phyloP scores from a whole-genome alignment of 2,797 vertebrate genomes.

The Crocodylus rhombifer region DNA sequence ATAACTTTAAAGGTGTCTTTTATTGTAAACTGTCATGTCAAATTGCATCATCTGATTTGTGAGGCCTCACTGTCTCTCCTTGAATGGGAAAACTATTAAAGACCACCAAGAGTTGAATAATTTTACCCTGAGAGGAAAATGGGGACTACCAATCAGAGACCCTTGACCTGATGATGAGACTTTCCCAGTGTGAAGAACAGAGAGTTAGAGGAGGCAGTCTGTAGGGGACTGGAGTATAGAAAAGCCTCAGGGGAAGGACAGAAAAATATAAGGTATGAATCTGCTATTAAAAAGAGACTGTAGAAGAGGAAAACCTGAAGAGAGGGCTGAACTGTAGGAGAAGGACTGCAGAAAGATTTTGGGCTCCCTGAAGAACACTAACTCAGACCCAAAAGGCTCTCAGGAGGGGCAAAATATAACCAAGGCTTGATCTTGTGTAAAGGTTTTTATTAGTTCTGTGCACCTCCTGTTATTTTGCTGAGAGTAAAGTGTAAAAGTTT shows the following conservation, averaged over 20 bases:
- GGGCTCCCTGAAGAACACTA: background rate
- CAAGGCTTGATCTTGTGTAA: background rate
- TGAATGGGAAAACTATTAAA: background rate
- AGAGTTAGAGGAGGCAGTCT: background rate
- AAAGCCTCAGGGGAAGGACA: background rate
- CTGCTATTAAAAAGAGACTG: background rate
- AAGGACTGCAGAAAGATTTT: background rate
- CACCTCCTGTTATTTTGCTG: background rate
- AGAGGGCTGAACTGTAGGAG: background rate
- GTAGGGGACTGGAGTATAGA: background rate
- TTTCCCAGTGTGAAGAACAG: background rate
- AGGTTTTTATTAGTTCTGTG: background rate
- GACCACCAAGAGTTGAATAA: background rate
- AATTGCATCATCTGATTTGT: background rate
- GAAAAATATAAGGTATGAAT: background rate
- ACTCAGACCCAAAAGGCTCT: background rate
- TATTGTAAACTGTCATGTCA: background rate
- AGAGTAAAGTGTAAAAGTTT: background rate
- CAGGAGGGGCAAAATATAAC: background rate
- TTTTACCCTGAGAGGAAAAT: background rate
- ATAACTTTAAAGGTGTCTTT: background rate
- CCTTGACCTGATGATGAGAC: background rate
- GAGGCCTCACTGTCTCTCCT: background rate
- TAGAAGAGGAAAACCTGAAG: background rate
- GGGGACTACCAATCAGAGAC: background rate